Base-by-base conservation (phyloP, 53 echinoderm and acorn worm species). In the Temnopleurus reevesii region DNA sequence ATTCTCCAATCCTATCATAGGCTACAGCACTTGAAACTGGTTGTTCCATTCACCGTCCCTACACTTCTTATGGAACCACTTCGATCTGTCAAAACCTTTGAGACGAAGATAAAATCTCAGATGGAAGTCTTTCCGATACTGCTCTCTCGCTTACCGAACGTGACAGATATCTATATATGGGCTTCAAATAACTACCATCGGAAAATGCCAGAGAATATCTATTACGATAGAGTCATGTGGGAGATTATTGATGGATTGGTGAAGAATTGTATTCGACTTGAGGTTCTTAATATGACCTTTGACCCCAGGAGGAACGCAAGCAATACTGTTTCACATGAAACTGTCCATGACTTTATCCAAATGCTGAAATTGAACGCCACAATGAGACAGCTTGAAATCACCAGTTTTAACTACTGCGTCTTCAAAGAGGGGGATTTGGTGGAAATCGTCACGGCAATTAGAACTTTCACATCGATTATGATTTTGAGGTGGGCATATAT, bases 241-340 rank as follows among this genome's bases (percentile, higher is more conserved):
- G 38, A 4, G 8, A 71, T 71, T 12, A 10, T 41, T n/a, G 41
- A 71, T 27, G 71, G 71, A n/a, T n/a, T 71, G 71, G 71, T 71
- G 34, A n/a, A 31, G 71, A 71, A 38, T 18, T 2, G 12, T 41
- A 41, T 71, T 41, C 38, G 8, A 38, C 41, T 41, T 17, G 2
- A 36, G 41, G 71, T 71, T 71, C 71, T 71, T 41, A 71, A 41
- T 71, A 41, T 71, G 41, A 71, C 71, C 43, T 71, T 71, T 71
- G 71, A 71, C 71, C 71, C 71, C 8, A 36, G 41, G 41, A 71
- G 71, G 19, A 12, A 19, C 15, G 71, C 71, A 71, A 71, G 38
- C 19, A 71, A 71, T 13, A 41, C 71, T n/a, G 71, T 71, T 8
- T 71, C 71, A 41, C 71, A 15, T 71, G 41, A 36, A 36, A n/a